Evolutionary conservation across 2,113 vertebrate species (phyloP).

Genomic region (crab-eating macaque (Macaca fascicularis)): T2T-MFA8v1.1 NC_088380.1:33300001-33300500

Average conservation of each 20-base stretch:
- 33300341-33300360: background rate
- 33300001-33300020: background rate
- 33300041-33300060: background rate
- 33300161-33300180: background rate
- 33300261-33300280: background rate
- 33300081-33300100: background rate
- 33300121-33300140: background rate
- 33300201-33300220: background rate
- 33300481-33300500: background rate
- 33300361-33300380: background rate
- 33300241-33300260: background rate
- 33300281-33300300: background rate
- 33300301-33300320: background rate
- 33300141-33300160: background rate
- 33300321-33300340: background rate
- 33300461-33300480: background rate
- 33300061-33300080: background rate
- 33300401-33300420: background rate
- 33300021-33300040: background rate
- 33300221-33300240: background rate
- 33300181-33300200: background rate
- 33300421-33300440: background rate
- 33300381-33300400: background rate
- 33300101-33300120: background rate
- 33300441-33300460: background rate